Base-by-base conservation (phyloP, 2,888 invertebrate species). In the Hypomecis atomaria region DNA sequence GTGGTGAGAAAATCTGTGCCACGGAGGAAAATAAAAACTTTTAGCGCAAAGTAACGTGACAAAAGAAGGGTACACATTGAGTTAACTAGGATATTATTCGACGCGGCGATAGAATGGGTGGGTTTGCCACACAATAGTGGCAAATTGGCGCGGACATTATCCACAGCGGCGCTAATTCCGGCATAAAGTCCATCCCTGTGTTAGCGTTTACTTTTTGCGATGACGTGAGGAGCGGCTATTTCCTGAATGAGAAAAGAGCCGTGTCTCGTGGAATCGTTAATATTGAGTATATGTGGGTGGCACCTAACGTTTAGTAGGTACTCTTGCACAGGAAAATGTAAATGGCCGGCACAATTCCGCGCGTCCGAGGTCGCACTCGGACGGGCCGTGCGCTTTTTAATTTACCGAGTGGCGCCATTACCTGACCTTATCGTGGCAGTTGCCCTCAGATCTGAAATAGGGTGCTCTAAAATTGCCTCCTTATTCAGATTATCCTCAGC, bases 351-450 rank as follows among this genome's bases (percentile, higher is more conserved):
- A 78, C 79, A 78, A 84, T 80, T 82, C 76, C 77, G 73, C 74
- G 71, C 70, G 67, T 53, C 72, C 74, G 78, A 73, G 76, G 78
- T 66, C 72, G 70, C 80, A 84, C 78, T 81, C 78, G 73, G 76
- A 75, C 78, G 74, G 76, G 72, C 78, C 78, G 77, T 83, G 83
- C 23, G 23, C 81, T 85, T 88, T 88, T 89, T 89, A 87, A 89
- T 89, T 87, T 85, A 85, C 83, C 80, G 79, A 87, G 85, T 83
- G 84, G 79, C 78, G 78, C 82, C 80, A 85, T 86, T 87, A 83
- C 81, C 73, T 65, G 72, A 73, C 82, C 78, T 84, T 87, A 87
- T 87, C 87, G 82, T 72, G 69, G 77, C 81, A 77, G 78, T 78
- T 76, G 81, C 79, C 78, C 79, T 76, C 78, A 82, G 81, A 85